phyloP scores from a whole-genome alignment of 2,797 vertebrate species.

The Bucorvus abyssinicus region DNA sequence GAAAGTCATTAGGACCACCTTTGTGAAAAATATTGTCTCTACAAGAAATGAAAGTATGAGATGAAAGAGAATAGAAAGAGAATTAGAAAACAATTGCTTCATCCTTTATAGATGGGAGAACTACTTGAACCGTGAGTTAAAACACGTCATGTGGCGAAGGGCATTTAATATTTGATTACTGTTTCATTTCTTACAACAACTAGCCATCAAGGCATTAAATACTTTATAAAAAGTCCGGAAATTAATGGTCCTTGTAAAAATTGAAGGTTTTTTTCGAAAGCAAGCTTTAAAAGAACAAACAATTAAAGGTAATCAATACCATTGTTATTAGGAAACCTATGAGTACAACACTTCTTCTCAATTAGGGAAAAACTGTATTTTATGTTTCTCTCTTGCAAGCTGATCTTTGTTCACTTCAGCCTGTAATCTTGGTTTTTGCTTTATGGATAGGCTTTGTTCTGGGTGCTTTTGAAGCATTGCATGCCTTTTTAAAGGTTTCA shows the following conservation, averaged over 20 bases:
- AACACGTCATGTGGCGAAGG: not conserved
- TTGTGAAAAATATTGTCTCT: constrained; percentile 13
- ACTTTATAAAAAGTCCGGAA: constrained; percentile 30
- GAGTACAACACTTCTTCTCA: constrained; percentile 55
- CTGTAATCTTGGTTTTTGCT: constrained; percentile 58
- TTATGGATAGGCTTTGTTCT: constrained; percentile 55
- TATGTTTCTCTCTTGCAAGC: constrained; percentile 50
- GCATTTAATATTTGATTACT: constrained; percentile 6
- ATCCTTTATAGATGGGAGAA: not conserved
- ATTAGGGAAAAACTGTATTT: constrained; percentile 60
- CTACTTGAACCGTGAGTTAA: not conserved
- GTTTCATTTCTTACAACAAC: constrained; percentile 30
- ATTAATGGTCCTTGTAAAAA: constrained; percentile 55
- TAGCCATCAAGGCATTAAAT: constrained; percentile 16
- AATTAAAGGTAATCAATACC: constrained; percentile 66
- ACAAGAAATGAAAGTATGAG: not conserved
- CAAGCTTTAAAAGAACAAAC: constrained; percentile 44
- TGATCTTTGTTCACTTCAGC: constrained; percentile 60
- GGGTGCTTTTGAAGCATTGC: constrained; percentile 48
- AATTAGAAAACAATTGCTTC: constrained; percentile 1
- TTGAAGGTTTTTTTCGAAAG: constrained; percentile 15
- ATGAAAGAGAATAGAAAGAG: not conserved
- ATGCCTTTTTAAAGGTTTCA: constrained; percentile 53
- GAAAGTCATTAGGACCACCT: constrained; percentile 47
- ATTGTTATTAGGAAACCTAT: constrained; percentile 62